A percentile compares a stretch with the other conserved stretches of the same genome.
These are phyloP conservation scores for Florisuga fusca DNA, from an alignment of 2,797 vertebrate genomes.

Conservation along the genomic window DNA sequence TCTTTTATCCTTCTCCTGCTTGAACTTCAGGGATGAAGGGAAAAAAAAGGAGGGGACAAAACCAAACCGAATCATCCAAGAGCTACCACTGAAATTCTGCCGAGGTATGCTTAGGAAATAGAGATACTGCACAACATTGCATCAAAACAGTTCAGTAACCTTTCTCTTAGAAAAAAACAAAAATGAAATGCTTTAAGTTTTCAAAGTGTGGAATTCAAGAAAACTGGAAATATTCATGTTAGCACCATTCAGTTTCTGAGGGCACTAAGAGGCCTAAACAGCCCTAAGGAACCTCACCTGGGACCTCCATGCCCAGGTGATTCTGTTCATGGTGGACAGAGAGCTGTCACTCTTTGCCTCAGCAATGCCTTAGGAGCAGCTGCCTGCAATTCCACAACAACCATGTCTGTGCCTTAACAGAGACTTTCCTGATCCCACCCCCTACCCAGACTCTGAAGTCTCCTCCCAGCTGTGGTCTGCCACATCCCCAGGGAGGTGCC, in stretches of 20 bases:
- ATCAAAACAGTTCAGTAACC: background rate
- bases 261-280: background rate
- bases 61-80: background rate
- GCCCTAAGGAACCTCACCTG: background rate
- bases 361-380: background rate
- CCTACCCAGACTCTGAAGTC: too few relatives aligned
- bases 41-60: background rate
- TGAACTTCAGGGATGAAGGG: accelerated
- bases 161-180: background rate
- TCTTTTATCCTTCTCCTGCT: background rate
- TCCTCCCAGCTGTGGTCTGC: accelerated
- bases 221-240: background rate
- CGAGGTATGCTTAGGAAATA: background rate
- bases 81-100: background rate
- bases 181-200: background rate
- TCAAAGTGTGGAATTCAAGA: background rate
- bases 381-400: background rate
- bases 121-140: background rate
- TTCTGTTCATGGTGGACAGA: background rate
- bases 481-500: too few relatives aligned
- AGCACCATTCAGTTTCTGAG: accelerated
- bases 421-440: background rate
- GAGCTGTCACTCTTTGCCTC: background rate
- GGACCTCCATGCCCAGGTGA: background rate
- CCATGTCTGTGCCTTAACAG: too few relatives aligned